A percentile compares a stretch with the other conserved stretches of the same genome.
These are phyloP conservation scores for Galaxias olidus DNA, from an alignment of 2,797 vertebrate species.

Conservation along the genomic window DNA sequence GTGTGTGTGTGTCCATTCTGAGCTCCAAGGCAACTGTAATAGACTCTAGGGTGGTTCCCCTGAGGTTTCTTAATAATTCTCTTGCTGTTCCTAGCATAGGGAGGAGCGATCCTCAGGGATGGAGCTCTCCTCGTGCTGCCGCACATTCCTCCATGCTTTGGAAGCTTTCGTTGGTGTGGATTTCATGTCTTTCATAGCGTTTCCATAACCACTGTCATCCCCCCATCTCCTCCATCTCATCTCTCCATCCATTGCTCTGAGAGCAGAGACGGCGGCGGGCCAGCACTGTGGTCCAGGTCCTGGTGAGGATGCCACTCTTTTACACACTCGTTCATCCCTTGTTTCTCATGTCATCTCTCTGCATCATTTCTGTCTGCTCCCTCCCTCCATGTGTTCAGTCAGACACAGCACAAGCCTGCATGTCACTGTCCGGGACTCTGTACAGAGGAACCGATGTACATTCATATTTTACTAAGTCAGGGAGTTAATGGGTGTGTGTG, in stretches of 20 bases:
- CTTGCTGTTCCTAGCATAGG: background rate
- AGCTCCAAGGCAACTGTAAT: conserved; percentile 50
- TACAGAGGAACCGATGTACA: too few species aligned
- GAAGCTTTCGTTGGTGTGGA: background rate
- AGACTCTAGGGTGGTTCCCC: conserved; percentile 45
- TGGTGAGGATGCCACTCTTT: conserved; percentile 55
- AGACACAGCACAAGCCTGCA: too few species aligned
- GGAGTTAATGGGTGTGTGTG: too few species aligned
- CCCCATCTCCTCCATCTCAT: conserved; percentile 5
- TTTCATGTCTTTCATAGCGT: conserved; percentile 13
- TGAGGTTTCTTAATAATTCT: conserved; percentile 54
- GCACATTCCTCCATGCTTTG: conserved; percentile 6
- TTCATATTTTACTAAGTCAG: too few species aligned
- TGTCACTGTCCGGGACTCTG: too few species aligned
- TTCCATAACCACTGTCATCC: conserved; percentile 33
- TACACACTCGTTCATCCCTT: conserved; percentile 1
- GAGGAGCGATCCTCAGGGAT: background rate
- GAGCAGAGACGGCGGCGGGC: conserved; percentile 60
- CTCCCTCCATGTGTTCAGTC: background rate
- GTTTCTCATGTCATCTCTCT: background rate
- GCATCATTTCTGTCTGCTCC: background rate
- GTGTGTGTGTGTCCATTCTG: conserved; percentile 36
- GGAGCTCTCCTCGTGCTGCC: background rate
- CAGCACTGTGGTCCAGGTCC: conserved; percentile 56
- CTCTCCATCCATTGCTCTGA: conserved; percentile 18